Conservation (phyloP, 2,888 invertebrate species). For the Geotrupes spiniger region DNA sequence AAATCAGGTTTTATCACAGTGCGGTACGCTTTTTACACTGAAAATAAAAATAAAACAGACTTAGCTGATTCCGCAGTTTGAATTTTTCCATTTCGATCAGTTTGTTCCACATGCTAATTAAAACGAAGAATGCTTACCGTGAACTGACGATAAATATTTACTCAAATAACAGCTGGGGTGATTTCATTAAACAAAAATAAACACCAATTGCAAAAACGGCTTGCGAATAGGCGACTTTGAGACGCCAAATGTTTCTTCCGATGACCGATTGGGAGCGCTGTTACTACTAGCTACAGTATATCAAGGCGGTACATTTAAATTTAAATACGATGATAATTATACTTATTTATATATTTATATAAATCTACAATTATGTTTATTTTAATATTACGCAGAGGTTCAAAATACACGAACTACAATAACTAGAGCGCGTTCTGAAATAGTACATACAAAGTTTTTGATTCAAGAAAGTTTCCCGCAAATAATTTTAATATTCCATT, state of each 20-base stretch:
- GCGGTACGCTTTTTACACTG: slow-evolving; percentile 26
- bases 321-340: too few relatives aligned
- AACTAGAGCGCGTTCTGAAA: too few relatives aligned
- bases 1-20: slow-evolving; percentile 27
- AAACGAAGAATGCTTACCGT: slow-evolving; percentile 20
- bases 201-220: slow-evolving; percentile 24
- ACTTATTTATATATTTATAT: too few relatives aligned
- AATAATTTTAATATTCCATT: too few relatives aligned
- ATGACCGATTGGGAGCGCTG: slow-evolving; percentile 11
- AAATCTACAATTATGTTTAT: too few relatives aligned
- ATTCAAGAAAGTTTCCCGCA: too few relatives aligned
- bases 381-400: too few relatives aligned
- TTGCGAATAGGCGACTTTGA: slow-evolving; percentile 19
- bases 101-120: slow-evolving; percentile 17
- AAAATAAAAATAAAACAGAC: slow-evolving; percentile 22
- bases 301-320: slow-evolving; percentile 6
- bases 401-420: too few relatives aligned
- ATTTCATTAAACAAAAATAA: slow-evolving; percentile 24
- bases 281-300: too few relatives aligned
- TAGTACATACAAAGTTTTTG: too few relatives aligned
- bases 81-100: slow-evolving; percentile 15
- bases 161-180: slow-evolving; percentile 23
- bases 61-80: neutral
- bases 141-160: slow-evolving; percentile 23
- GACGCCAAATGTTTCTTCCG: slow-evolving; percentile 17